These are phyloP conservation scores for Lophotriccus pileatus DNA, from an alignment of 2,797 vertebrate genomes.

Conservation along the genomic window DNA sequence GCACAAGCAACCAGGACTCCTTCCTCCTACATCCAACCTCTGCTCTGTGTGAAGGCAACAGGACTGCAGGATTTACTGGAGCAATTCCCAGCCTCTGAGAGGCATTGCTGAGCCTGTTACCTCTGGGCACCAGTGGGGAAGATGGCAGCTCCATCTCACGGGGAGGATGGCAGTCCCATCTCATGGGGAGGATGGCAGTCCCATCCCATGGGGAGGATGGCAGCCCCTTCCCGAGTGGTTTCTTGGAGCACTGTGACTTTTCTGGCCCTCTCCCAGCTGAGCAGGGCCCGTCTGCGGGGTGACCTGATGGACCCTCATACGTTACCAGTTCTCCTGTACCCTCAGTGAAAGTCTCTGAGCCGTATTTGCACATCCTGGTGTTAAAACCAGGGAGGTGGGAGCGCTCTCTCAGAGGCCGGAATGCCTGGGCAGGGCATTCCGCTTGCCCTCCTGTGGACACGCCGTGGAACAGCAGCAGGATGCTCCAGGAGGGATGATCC, in stretches of 20 bases:
- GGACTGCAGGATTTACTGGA: not conserved
- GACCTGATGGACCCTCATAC: rapidly evolving
- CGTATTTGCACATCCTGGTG: not conserved
- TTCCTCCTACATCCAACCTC: not conserved
- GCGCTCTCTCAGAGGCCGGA: rapidly evolving
- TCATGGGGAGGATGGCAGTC: too few relatives aligned
- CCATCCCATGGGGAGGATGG: too few relatives aligned
- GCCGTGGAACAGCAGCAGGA: not conserved
- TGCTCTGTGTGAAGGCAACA: not conserved
- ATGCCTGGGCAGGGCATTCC: not conserved
- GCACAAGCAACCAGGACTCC: not conserved
- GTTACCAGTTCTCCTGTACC: rapidly evolving
- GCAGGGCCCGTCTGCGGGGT: not conserved
- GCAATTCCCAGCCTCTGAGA: not conserved
- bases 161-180: too few relatives aligned
- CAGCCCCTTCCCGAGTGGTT: not conserved
- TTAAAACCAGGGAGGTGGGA: rapidly evolving
- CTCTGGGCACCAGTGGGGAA: not conserved
- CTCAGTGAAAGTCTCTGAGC: rapidly evolving
- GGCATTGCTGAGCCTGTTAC: not conserved
- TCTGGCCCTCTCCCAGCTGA: not conserved
- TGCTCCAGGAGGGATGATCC: not conserved
- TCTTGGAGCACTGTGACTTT: too few relatives aligned
- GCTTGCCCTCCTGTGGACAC: conserved; percentile 34
- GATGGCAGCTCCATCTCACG: not conserved